A percentile compares a stretch with the other conserved stretches of the same genome.
phyloP scores from a whole-genome alignment of 2,113 vertebrate species.

The Tragelaphus strepsiceros region DNA sequence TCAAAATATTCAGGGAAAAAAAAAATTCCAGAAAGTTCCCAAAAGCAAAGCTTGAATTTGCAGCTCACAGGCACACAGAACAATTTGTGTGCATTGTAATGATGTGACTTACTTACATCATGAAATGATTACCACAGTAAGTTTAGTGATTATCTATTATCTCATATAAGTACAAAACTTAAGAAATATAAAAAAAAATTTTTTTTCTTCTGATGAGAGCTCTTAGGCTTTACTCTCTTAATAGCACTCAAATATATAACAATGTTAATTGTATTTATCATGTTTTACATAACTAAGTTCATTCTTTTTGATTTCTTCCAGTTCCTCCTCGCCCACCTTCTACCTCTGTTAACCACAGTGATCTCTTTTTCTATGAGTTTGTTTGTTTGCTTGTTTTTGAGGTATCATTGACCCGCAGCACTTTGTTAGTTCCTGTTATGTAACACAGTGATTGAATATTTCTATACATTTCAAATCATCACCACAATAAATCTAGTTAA shows the following conservation, averaged over 20 bases:
- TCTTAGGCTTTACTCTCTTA: not conserved
- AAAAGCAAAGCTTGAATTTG: not conserved
- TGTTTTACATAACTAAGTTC: not conserved
- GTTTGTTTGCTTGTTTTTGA: not conserved
- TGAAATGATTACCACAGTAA: not conserved
- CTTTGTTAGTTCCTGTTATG: not conserved
- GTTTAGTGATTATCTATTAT: not conserved
- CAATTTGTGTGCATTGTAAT: not conserved
- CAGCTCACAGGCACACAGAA: not conserved
- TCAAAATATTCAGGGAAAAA: not conserved
- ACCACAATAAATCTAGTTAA: not conserved
- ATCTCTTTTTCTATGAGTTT: not conserved
- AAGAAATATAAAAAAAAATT: not conserved
- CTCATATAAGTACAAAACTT: not conserved
- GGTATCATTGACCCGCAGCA: not conserved
- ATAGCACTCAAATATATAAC: not conserved
- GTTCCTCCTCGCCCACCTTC: not conserved
- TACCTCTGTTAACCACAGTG: not conserved
- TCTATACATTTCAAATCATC: not conserved
- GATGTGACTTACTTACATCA: not conserved
- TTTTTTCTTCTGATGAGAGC: not conserved
- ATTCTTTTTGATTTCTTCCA: not conserved
- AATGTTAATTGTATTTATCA: not conserved
- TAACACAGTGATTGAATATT: not conserved
- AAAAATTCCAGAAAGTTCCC: not conserved